phyloP scores from a whole-genome alignment of 64 coral and sea anemone species.

The Catalaphyllia jardinei region DNA sequence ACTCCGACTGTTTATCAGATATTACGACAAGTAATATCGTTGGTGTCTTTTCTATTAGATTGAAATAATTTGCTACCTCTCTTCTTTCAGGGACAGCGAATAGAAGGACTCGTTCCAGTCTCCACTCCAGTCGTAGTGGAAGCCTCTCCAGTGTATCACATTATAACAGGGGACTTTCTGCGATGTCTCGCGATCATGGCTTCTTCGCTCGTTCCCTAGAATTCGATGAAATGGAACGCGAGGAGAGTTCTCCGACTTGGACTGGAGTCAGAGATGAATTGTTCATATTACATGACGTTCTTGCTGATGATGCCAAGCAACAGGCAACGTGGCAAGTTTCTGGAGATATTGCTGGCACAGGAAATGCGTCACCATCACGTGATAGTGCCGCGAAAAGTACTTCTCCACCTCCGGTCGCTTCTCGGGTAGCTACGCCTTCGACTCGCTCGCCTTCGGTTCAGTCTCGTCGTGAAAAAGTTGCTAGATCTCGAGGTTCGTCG shows the following conservation, averaged over 20 bases:
- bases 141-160: slow-evolving; percentile 58
- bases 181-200: slow-evolving; percentile 28
- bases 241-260: slow-evolving; percentile 2
- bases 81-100: slow-evolving; percentile 11
- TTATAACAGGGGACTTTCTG: slow-evolving; percentile 34
- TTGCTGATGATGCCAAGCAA: neutral
- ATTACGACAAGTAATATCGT: too few relatives aligned
- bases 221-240: neutral
- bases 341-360: neutral
- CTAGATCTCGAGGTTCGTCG: slow-evolving; percentile 1
- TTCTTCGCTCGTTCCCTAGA: neutral
- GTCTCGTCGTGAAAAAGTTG: neutral
- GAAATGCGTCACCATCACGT: neutral
- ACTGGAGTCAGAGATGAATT: neutral
- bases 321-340: neutral
- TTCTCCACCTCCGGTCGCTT: neutral
- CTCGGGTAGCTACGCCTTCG: slow-evolving; percentile 12
- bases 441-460: slow-evolving; percentile 21
- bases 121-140: slow-evolving; percentile 32
- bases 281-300: neutral
- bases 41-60: neutral
- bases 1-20: too few relatives aligned
- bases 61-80: neutral
- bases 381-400: neutral
- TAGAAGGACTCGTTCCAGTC: neutral